Evolutionary conservation across 2,113 vertebrate species (phyloP).

Genomic region (Zapornia atra): DNA sequence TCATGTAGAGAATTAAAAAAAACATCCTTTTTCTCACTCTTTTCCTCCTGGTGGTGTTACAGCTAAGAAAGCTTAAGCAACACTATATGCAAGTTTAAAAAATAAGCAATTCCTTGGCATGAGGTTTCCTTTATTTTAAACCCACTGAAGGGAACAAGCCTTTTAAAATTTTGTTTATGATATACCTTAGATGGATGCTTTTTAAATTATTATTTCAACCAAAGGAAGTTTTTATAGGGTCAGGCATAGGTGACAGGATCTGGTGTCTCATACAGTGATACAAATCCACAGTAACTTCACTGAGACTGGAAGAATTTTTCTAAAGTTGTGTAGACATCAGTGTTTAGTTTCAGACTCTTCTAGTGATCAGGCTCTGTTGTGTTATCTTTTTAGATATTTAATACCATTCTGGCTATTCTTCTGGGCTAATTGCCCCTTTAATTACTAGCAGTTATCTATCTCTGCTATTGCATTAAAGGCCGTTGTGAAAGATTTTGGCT

Average conservation of each 20-base stretch:
- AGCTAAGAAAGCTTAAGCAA: background rate
- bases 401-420: background rate
- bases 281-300: background rate
- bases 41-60: background rate
- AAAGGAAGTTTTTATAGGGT: background rate
- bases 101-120: background rate
- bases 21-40: background rate
- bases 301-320: background rate
- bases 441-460: background rate
- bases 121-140: background rate
- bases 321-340: background rate
- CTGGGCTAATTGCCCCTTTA: background rate
- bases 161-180: background rate
- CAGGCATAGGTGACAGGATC: background rate
- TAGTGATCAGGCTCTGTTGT: background rate
- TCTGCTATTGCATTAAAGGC: background rate
- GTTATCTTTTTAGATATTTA: background rate
- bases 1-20: background rate
- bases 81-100: background rate
- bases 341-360: background rate
- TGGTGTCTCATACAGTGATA: background rate
- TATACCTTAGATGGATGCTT: background rate
- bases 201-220: conserved; percentile 27
- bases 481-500: background rate
- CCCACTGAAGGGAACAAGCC: background rate